Conservation (phyloP, 2,113 vertebrate genomes). For the Cyphomyrus discorhynchus region DNA sequence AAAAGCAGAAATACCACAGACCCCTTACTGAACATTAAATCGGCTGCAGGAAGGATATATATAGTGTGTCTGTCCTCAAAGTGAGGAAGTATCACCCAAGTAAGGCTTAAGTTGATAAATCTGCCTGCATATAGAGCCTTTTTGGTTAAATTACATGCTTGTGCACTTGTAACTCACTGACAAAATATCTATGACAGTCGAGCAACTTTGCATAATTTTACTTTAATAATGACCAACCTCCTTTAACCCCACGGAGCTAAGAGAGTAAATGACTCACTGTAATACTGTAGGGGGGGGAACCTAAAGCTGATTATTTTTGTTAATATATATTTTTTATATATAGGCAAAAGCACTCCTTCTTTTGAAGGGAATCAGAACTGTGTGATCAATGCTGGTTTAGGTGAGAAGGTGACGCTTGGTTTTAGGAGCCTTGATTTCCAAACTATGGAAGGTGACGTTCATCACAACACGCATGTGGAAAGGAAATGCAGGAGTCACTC, state of each 20-base stretch:
- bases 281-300: background rate
- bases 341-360: background rate
- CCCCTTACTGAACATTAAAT: background rate
- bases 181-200: background rate
- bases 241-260: background rate
- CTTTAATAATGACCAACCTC: background rate
- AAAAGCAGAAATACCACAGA: background rate
- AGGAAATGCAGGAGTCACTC: background rate
- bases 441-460: background rate
- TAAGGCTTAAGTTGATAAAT: background rate
- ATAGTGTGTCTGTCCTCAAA: background rate
- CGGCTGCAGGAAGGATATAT: background rate
- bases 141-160: background rate
- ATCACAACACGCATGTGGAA: background rate
- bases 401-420: background rate
- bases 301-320: constrained; percentile 1
- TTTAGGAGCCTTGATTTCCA: background rate
- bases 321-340: constrained; percentile 1
- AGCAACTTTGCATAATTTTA: background rate
- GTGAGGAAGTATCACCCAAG: background rate
- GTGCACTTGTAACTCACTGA: constrained; percentile 6
- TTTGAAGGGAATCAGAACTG: background rate
- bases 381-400: background rate
- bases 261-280: background rate
- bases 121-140: background rate